Evolutionary conservation across 1,140 invertebrate genomes (phyloP), one percentile per base, ranked within the genome.

Genomic region (Lamellibrachia luymesi): DNA sequence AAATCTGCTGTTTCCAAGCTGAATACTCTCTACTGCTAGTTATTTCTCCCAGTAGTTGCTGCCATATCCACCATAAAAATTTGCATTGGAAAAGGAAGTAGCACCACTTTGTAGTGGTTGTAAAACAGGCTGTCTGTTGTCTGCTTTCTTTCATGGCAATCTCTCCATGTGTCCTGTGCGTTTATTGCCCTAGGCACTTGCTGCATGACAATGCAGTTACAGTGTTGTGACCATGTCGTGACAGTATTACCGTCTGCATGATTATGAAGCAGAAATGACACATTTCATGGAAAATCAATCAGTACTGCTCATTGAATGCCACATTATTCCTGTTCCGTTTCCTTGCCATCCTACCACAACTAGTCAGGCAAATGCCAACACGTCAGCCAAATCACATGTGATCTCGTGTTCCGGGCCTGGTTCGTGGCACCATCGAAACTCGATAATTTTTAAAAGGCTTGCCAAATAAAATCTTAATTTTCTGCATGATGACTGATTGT

Each of bases 371-470:
- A 8, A 6, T 80, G 25, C 64, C 8, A 80, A 22, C 64, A 56
- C 1, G 52, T 56, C 25, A 2, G 64, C 25, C 64, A 17, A 4
- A 22, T 80, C 25, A 80, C 64, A 56, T 17, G 17, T 56, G 13
- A 22, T 10, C 64, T 22, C 4, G 8, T 80, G 64, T 80, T 2
- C 13, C 13, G 2, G 64, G 2, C 17, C 64, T 10, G 38, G 38
- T 38, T 38, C 64, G 7, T 80, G 2, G 64, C 64, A 17, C 13
- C 64, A 80, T 80, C 13, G 64, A 80, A 80, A 80, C 64, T 80
- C 64, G 64, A 10, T 80, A 80, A 80, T 80, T 80, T 80, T 80
- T 80, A 80, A 80, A 80, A 80, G 64, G 64, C 64, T 80, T 80
- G 13, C 64, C 1, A 80, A 80, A 80, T 80, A 22, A 80, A 80